A percentile compares a stretch with the other conserved stretches of the same genome.
phyloP scores from a whole-genome alignment of 2,113 vertebrate species.

The Heloderma charlesbogerti region DNA sequence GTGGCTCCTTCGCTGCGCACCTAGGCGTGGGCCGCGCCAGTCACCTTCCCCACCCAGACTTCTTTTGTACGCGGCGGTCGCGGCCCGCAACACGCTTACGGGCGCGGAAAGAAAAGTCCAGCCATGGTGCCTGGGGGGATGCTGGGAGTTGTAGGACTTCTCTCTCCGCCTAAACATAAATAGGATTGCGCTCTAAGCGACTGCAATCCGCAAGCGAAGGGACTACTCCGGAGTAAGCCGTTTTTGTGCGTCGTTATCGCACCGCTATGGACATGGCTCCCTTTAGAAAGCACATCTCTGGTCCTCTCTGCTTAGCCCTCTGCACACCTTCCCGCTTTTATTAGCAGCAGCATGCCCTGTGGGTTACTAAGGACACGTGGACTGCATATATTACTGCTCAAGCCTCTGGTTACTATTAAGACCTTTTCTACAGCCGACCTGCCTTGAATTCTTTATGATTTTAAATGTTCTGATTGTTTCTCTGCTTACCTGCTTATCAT shows the following conservation, averaged over 20 bases:
- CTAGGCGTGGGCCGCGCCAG: background rate
- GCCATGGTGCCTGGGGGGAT: too few relatives aligned
- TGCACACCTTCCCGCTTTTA: background rate
- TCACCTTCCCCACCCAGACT: too few relatives aligned
- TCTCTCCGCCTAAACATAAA: too few relatives aligned
- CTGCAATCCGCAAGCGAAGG: background rate
- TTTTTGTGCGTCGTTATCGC: background rate
- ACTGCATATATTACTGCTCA: background rate
- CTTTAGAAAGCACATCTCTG: background rate
- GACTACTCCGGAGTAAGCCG: background rate
- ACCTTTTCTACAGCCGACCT: background rate
- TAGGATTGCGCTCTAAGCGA: too few relatives aligned
- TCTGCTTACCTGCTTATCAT: background rate
- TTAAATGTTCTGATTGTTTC: background rate
- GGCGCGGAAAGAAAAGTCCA: too few relatives aligned
- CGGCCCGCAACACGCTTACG: background rate
- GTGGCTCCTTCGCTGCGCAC: background rate
- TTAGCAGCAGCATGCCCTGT: background rate
- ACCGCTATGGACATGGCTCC: background rate
- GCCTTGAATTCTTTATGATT: background rate
- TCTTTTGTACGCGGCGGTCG: background rate
- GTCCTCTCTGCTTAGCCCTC: background rate
- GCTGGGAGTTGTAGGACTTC: too few relatives aligned
- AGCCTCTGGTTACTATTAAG: background rate
- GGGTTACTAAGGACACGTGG: slow-evolving; percentile 12